Conservation (phyloP, 1,140 invertebrate genomes). For the Bombus confusus region DNA sequence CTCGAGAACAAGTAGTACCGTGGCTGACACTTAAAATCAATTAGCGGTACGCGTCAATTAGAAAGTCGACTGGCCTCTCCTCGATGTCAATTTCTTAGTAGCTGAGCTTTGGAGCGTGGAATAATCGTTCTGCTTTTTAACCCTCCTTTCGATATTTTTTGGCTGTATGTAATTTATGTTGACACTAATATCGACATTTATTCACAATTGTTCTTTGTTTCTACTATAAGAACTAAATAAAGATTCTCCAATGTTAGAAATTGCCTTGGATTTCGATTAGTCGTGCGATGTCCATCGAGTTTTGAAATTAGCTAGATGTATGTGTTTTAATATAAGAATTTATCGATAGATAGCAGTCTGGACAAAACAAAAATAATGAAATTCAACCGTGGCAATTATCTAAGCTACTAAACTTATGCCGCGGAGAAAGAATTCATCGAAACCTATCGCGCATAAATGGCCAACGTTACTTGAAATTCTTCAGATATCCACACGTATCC, state of each 20-base stretch:
- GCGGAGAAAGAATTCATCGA: neutral
- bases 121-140: conserved; percentile 35
- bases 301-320: too few relatives aligned
- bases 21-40: conserved; percentile 72
- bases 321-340: neutral
- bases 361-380: neutral
- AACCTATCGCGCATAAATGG: neutral
- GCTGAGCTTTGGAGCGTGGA: conserved; percentile 4
- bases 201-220: too few relatives aligned
- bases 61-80: conserved; percentile 60
- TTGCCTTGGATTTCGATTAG: too few relatives aligned
- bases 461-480: neutral
- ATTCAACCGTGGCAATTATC: neutral
- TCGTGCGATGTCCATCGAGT: too few relatives aligned
- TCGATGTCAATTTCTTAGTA: conserved; percentile 36
- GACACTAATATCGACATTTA: neutral
- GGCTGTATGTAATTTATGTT: neutral
- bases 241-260: too few relatives aligned
- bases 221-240: too few relatives aligned
- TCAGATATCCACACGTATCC: neutral
- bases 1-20: conserved; percentile 52
- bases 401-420: neutral
- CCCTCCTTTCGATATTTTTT: neutral
- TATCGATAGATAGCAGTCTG: neutral
- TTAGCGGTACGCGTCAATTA: conserved; percentile 72